A percentile compares a stretch with the other conserved stretches of the same genome.
phyloP scores from a whole-genome alignment of 2,797 vertebrate genomes.

The Sphaeramia orbicularis region DNA sequence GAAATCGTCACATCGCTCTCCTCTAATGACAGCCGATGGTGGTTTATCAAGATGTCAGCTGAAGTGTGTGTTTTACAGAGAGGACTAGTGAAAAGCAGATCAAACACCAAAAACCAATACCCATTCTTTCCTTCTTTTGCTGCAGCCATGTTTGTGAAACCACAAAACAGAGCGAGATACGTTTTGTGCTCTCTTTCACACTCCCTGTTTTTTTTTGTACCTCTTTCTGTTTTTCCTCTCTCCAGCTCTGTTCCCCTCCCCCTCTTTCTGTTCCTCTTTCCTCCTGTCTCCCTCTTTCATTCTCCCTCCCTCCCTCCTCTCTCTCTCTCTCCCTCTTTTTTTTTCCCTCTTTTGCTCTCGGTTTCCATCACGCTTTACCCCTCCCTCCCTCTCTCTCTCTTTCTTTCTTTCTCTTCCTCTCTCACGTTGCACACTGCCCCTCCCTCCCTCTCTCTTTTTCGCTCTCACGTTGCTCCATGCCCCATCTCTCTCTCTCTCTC shows the following conservation, averaged over 20 bases:
- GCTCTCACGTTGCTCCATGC: conserved; percentile 41
- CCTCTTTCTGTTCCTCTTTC: conserved; percentile 43
- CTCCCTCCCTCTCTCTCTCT: conserved; percentile 48
- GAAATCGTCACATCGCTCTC: neutral
- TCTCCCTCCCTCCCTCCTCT: conserved; percentile 34
- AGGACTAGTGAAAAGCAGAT: conserved; percentile 25
- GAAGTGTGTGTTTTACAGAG: neutral
- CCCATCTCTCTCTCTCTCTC: conserved; percentile 35
- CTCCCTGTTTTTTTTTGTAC: conserved; percentile 53
- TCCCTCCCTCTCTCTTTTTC: conserved; percentile 39
- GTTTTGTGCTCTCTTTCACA: conserved; percentile 57
- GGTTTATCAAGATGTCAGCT: neutral
- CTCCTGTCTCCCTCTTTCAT: conserved; percentile 41
- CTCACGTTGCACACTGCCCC: conserved; percentile 44
- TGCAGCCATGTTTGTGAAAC: conserved; percentile 72
- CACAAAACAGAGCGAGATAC: conserved; percentile 52
- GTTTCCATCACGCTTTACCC: conserved; percentile 63
- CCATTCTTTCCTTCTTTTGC: conserved; percentile 39
- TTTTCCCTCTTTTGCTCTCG: conserved; percentile 53
- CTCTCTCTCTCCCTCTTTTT: conserved; percentile 47
- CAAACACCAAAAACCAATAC: neutral
- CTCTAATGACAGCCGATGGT: conserved; percentile 8
- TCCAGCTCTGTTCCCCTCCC: conserved; percentile 36
- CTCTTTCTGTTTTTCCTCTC: conserved; percentile 49
- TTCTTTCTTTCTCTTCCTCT: conserved; percentile 30